Conservation (phyloP, 2,797 vertebrate species). For the Enteromius treurensis region DNA sequence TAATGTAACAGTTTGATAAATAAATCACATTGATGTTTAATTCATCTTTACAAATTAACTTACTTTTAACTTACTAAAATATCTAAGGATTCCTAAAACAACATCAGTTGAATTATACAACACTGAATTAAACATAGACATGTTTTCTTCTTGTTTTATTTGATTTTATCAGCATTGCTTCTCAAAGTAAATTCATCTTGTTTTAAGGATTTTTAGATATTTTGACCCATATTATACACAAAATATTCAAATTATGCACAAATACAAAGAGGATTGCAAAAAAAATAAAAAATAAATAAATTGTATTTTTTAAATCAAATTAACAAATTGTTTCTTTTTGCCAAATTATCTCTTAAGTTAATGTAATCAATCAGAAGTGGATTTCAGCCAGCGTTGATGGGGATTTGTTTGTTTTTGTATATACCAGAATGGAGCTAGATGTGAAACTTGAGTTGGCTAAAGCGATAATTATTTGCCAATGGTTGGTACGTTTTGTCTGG, state of each 20-base stretch:
- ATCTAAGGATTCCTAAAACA: neutral
- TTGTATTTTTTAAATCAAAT: neutral
- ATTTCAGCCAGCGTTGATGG: neutral
- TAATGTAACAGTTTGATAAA: neutral
- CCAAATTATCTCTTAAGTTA: neutral
- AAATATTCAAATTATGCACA: neutral
- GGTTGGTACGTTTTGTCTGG: neutral
- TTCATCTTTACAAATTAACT: neutral
- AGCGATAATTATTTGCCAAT: neutral
- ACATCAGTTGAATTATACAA: neutral
- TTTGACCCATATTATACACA: neutral
- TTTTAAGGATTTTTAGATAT: neutral
- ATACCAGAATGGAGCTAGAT: neutral
- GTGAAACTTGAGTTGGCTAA: conserved; percentile 3
- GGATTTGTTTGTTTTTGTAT: neutral
- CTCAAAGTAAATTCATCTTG: neutral
- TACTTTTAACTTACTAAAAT: neutral
- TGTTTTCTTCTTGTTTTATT: neutral
- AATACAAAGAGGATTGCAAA: neutral
- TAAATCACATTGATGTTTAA: neutral
- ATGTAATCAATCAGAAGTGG: neutral
- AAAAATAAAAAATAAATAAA: neutral
- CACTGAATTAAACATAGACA: neutral
- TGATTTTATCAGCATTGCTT: neutral
- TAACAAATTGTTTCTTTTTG: neutral